Conservation (phyloP, 2,113 vertebrate species). For the Dasyprocta punctata region DNA sequence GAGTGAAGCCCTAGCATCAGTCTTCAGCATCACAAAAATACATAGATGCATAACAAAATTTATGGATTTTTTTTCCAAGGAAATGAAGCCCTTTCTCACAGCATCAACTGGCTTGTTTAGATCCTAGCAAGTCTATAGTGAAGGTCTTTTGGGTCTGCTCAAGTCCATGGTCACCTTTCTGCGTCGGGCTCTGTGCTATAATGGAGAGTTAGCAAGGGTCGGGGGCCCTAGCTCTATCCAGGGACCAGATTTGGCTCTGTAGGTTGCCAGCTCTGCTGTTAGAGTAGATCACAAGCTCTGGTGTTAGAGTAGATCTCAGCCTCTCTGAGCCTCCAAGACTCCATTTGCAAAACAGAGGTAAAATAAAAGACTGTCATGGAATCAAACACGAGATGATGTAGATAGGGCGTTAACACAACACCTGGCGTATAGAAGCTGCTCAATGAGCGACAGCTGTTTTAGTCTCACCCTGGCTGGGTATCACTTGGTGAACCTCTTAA, state of each 20-base stretch:
- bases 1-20: neutral
- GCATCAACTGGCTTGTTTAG: neutral
- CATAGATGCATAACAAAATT: neutral
- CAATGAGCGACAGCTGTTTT: neutral
- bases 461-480: neutral
- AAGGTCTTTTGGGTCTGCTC: neutral
- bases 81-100: neutral
- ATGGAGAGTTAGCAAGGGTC: neutral
- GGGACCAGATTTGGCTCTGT: neutral
- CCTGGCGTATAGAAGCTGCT: neutral
- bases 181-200: rapidly evolving
- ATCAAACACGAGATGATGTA: neutral
- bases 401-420: too few species aligned
- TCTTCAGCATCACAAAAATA: neutral
- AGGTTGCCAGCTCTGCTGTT: neutral
- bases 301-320: neutral
- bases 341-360: neutral
- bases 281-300: neutral
- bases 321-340: neutral
- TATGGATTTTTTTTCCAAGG: neutral
- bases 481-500: neutral
- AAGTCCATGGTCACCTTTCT: neutral
- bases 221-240: neutral
- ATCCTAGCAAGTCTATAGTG: neutral
- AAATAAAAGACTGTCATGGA: neutral